A percentile compares a stretch with the other conserved stretches of the same genome.
Conservation (phyloP, 2,888 invertebrate genomes). For the Nephrotoma appendiculata region DNA sequence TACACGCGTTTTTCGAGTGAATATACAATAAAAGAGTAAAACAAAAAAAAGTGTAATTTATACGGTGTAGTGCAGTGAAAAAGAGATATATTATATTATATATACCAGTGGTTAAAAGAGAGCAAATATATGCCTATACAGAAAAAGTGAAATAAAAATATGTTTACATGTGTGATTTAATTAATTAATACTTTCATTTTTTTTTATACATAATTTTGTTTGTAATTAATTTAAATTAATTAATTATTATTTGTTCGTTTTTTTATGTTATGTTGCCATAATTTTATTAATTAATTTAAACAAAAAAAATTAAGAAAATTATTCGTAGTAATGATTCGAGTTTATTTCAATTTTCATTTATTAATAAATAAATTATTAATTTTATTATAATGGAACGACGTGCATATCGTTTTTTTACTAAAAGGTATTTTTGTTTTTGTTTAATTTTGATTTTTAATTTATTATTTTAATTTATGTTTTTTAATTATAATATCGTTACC, state of each 20-base stretch:
- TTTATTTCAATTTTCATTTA: conserved; percentile 23
- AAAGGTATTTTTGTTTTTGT: conserved; percentile 55
- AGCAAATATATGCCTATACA: background rate
- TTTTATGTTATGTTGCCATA: background rate
- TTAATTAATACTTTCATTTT: background rate
- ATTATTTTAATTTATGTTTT: conserved; percentile 12
- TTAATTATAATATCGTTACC: conserved; percentile 5
- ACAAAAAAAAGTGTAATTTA: background rate
- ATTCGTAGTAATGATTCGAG: background rate
- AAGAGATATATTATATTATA: background rate
- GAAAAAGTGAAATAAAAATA: background rate
- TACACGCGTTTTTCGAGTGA: background rate
- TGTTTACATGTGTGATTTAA: background rate
- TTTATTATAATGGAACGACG: conserved; percentile 62
- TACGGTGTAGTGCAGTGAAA: background rate
- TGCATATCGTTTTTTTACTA: conserved; percentile 66
- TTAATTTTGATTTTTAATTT: conserved; percentile 38
- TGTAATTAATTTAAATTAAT: background rate
- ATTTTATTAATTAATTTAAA: conserved; percentile 3
- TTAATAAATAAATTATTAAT: conserved; percentile 1
- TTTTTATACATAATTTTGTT: background rate
- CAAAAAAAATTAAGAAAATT: background rate
- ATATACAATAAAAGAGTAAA: background rate
- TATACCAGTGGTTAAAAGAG: background rate
- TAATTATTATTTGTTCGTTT: background rate